A percentile compares a stretch with the other conserved stretches of the same genome.
Conservation (phyloP, 1,140 invertebrate genomes). For the Drosophila bocki region DNA sequence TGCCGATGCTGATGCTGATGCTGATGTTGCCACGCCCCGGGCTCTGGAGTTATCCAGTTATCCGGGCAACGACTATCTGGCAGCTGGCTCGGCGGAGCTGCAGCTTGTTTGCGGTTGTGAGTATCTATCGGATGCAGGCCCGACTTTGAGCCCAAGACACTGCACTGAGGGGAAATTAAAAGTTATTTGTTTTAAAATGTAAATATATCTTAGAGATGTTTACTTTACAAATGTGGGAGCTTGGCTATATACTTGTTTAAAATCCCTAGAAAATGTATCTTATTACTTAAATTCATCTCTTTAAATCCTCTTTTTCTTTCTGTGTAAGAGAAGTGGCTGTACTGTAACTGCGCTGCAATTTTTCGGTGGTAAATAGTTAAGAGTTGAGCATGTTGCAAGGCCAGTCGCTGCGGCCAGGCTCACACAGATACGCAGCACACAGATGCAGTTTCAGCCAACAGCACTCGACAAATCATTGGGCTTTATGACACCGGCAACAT, state of each 20-base stretch:
- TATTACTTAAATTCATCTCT: too few species aligned
- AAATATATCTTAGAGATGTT: background rate
- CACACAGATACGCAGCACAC: slow-evolving; percentile 5
- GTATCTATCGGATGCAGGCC: slow-evolving; percentile 67
- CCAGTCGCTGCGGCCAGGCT: slow-evolving; percentile 49
- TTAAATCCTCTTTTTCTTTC: background rate
- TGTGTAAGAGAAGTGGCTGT: background rate
- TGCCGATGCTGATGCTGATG: background rate
- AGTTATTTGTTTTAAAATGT: too few species aligned
- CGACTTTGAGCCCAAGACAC: slow-evolving; percentile 42
- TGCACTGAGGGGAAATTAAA: slow-evolving; percentile 4
- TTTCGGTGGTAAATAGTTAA: slow-evolving; percentile 67
- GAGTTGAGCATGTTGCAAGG: slow-evolving; percentile 44
- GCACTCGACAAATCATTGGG: slow-evolving; percentile 66
- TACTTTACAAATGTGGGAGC: too few species aligned
- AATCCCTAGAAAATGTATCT: too few species aligned
- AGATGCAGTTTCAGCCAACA: background rate
- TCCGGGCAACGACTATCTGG: slow-evolving; percentile 22
- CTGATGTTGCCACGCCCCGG: slow-evolving; percentile 14
- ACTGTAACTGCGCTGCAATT: slow-evolving; percentile 46
- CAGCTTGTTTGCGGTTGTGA: slow-evolving; percentile 76
- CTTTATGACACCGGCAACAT: slow-evolving; percentile 76
- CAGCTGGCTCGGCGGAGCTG: slow-evolving; percentile 60
- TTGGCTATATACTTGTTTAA: too few species aligned
- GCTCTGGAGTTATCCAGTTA: slow-evolving; percentile 24